Evolutionary conservation across 2,113 vertebrate species (phyloP).

Genomic region (Triplophysa dalaica): DNA sequence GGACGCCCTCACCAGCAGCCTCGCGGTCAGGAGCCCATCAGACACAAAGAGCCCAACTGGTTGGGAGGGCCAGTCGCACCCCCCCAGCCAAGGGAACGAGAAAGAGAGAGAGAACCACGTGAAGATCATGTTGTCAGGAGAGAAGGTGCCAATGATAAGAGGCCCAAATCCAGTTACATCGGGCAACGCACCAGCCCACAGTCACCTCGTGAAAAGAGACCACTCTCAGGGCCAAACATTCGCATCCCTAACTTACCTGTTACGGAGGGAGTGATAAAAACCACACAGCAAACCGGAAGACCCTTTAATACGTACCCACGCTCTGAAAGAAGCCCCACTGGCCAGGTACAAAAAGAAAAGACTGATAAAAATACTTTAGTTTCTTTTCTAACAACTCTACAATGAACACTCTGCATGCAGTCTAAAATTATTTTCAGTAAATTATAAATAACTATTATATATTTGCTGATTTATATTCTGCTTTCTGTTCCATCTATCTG

Average conservation of each 20-base stretch:
- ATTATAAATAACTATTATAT: no score
- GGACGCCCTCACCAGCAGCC: conserved; percentile 75
- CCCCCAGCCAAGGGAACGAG: conserved; percentile 63
- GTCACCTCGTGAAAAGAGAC: conserved; percentile 85
- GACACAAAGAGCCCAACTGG: conserved; percentile 59
- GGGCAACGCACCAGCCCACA: conserved; percentile 74
- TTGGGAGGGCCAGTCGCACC: conserved; percentile 60
- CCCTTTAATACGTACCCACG: conserved; percentile 94
- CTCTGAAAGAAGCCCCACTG: conserved; percentile 77
- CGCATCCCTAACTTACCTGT: conserved; percentile 77
- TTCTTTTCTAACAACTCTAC: no score
- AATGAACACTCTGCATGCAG: no score
- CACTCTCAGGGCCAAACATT: conserved; percentile 87
- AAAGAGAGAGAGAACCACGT: conserved; percentile 57
- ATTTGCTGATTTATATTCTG: neutral
- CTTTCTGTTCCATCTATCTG: neutral
- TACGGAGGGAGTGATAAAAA: conserved; percentile 75
- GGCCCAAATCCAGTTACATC: conserved; percentile 83
- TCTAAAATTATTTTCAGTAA: no score
- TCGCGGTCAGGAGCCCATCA: conserved; percentile 77
- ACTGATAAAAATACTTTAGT: neutral
- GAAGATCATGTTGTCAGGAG: conserved; percentile 69
- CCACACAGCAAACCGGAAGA: conserved; percentile 76
- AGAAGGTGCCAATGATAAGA: conserved; percentile 75
- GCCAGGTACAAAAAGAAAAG: conserved; percentile 77